These are phyloP conservation scores for Sturnira hondurensis DNA, from an alignment of 2,113 vertebrate genomes.

Conservation along the genomic window DNA sequence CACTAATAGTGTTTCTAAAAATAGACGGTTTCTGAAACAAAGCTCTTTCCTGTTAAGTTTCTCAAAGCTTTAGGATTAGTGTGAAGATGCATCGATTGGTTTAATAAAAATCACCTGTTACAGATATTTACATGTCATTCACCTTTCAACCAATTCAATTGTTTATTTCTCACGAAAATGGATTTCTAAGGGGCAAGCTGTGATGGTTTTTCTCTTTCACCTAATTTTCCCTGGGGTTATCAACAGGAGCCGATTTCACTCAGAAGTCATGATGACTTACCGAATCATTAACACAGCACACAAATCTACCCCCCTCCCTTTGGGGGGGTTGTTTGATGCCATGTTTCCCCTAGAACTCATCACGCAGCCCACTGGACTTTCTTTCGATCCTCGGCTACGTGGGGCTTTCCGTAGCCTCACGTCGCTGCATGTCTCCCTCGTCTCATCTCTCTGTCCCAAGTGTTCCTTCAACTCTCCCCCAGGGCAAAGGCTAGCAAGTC, in stretches of 20 bases:
- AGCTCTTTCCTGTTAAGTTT: constrained; percentile 47
- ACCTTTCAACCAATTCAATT: not conserved
- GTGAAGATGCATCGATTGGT: not conserved
- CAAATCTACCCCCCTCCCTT: not conserved
- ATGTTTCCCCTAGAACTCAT: not conserved
- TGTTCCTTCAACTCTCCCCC: not conserved
- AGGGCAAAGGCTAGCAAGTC: not conserved
- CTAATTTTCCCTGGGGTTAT: not conserved
- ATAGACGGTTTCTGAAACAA: constrained; percentile 65
- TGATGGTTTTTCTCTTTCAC: not conserved
- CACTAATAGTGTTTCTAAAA: constrained; percentile 70
- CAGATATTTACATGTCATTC: not conserved
- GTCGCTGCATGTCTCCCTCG: not conserved
- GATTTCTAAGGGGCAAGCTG: not conserved
- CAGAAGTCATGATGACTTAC: not conserved
- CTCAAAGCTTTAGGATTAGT: constrained; percentile 9
- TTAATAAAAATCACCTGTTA: constrained; percentile 35
- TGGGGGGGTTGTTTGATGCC: not conserved
- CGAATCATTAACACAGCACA: not conserved
- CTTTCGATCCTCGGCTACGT: not conserved
- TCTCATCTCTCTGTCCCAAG: not conserved
- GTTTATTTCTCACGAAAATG: not conserved
- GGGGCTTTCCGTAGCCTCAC: not conserved
- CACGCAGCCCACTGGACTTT: not conserved
- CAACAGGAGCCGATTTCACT: not conserved